Evolutionary conservation across 2,888 invertebrate genomes (phyloP).

Genomic region (Rapana venosa): DNA sequence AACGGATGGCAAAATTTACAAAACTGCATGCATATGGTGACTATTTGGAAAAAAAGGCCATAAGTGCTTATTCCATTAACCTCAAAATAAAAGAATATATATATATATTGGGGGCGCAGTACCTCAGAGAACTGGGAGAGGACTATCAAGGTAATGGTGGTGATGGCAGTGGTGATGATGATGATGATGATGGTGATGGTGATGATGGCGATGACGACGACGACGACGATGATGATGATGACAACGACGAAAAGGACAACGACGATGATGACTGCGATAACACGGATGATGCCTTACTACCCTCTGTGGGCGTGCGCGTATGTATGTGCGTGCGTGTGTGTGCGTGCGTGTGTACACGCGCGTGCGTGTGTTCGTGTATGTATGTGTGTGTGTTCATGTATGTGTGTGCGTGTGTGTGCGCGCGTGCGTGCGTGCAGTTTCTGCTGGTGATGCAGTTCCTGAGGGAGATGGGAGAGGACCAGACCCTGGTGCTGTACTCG

Average conservation of each 20-base stretch:
- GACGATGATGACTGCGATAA: not conserved
- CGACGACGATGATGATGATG: not conserved
- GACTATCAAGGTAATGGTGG: too few relatives aligned
- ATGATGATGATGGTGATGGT: too few relatives aligned
- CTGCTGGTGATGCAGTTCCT: slow-evolving; percentile 82
- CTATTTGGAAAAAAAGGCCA: too few relatives aligned
- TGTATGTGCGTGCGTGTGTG: not conserved
- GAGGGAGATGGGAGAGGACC: slow-evolving; percentile 80
- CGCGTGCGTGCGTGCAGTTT: slow-evolving; percentile 79
- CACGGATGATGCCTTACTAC: not conserved
- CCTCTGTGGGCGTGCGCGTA: too few relatives aligned
- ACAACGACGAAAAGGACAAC: not conserved
- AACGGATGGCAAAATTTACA: too few relatives aligned
- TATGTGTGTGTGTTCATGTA: not conserved
- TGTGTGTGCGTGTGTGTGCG: too few relatives aligned
- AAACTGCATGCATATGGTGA: too few relatives aligned
- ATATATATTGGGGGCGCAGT: too few relatives aligned
- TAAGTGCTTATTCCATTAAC: too few relatives aligned
- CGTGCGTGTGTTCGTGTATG: not conserved
- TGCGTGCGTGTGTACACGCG: not conserved
- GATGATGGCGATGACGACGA: not conserved
- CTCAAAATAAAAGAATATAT: too few relatives aligned
- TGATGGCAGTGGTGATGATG: too few relatives aligned
- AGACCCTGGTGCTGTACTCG: slow-evolving; percentile 83
- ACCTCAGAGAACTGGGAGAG: too few relatives aligned